These are phyloP conservation scores for Hyles vespertilio DNA, from an alignment of 1,140 invertebrate genomes.

Conservation along the genomic window DNA sequence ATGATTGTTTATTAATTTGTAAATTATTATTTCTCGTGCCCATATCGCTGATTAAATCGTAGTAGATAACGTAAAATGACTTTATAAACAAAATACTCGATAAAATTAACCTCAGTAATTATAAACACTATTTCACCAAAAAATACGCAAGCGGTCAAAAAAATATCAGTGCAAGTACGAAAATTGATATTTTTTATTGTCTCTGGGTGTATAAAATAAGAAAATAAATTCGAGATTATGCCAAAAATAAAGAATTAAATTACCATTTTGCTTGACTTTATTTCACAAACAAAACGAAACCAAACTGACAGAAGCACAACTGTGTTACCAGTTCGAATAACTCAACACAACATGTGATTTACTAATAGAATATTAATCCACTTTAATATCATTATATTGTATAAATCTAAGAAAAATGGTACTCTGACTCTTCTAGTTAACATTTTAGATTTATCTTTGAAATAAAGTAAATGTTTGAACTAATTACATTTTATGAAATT, in stretches of 20 bases:
- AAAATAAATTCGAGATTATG: constrained; percentile 21
- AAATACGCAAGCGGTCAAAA: constrained; percentile 27
- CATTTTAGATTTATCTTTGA: no score
- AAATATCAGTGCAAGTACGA: constrained; percentile 16
- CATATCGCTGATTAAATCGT: constrained; percentile 9
- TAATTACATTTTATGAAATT: no score
- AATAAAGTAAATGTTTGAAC: no score
- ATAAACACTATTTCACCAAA: constrained; percentile 19
- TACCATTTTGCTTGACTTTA: constrained; percentile 56
- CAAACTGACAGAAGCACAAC: constrained; percentile 1
- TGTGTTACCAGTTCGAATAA: no score
- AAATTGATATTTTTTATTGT: no score
- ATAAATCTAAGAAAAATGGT: no score
- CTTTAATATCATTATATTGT: no score
- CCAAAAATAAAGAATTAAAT: constrained; percentile 45
- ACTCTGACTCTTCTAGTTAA: no score
- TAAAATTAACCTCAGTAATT: constrained; percentile 10
- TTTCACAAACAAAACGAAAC: constrained; percentile 30
- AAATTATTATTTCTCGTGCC: constrained; percentile 14
- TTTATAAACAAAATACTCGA: not conserved
- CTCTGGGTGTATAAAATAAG: no score
- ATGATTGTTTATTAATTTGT: no score
- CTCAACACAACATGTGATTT: no score
- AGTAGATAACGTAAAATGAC: not conserved
- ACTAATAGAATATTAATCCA: no score